Evolutionary conservation across 2,888 invertebrate genomes (phyloP), one percentile per base, ranked within the genome.

Genomic region (Pasiphila rectangulata): DNA sequence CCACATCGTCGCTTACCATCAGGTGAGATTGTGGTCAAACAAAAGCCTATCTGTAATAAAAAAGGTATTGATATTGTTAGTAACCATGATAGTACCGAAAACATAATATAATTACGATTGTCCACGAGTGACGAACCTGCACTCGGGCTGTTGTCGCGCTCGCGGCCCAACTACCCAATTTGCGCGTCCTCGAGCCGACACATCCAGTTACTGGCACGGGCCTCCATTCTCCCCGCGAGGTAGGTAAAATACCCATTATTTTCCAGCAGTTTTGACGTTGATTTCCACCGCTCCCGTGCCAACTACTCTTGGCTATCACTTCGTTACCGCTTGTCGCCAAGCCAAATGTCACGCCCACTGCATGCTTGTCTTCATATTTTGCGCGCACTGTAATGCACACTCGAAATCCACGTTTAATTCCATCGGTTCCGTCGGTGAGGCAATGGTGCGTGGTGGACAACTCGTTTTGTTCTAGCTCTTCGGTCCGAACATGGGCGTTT

Each of bases 271-370:
- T 49, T 52, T 48, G 51, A 51, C 56, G 59, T 61, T 56, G 61
- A 58, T 65, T 67, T 58, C 49, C 55, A 41, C 41, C 49, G 51
- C 54, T 50, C 51, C 23, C 54, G 54, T 72, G 73, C 72, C 75
- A 72, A 70, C 66, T 63, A 45, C 55, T 67, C 61, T 71, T 69
- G 73, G 69, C 67, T 64, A 63, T 67, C 64, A 59, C 48, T 54
- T 59, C 60, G 67, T 61, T 59, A 62, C 60, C 62, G 63, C 59
- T 57, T 58, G 57, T 61, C 54, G 51, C 54, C 57, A 64, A 64
- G 70, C 72, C 72, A 72, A 69, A 63, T 58, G 57, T 59, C 58
- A 59, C 63, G 63, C 64, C 69, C 57, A 61, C 57, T 46, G 54
- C 51, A 40, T 51, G 54, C 60, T 42, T 55, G 53, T 55, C 57